Conservation (phyloP, 2,113 vertebrate genomes). For the Copsychus sechellarum region DNA sequence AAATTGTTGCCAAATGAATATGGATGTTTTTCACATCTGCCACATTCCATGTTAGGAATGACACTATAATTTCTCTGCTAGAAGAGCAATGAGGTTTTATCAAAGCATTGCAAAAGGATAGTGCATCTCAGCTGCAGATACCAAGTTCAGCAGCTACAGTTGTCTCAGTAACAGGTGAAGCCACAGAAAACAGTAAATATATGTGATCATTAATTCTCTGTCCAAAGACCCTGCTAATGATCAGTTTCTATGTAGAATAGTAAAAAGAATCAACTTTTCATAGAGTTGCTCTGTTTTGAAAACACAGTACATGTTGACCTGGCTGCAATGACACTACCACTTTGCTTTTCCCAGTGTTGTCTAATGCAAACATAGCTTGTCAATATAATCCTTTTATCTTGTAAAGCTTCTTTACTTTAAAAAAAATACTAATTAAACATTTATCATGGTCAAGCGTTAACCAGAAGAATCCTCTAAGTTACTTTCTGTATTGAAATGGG, state of each 20-base stretch:
- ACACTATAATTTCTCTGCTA: not conserved
- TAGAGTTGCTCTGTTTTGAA: not conserved
- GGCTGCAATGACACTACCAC: not conserved
- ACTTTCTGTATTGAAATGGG: not conserved
- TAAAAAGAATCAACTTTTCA: not conserved
- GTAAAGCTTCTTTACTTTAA: not conserved
- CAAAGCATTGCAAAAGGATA: not conserved
- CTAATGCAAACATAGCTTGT: not conserved
- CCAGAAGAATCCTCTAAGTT: not conserved
- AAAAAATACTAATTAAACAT: not conserved
- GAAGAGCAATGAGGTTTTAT: not conserved
- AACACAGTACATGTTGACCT: not conserved
- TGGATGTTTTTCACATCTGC: not conserved
- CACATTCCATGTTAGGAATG: not conserved
- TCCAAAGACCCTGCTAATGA: not conserved
- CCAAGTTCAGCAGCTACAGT: not conserved
- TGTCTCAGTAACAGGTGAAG: not conserved
- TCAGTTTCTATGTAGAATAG: not conserved
- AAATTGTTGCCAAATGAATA: not conserved
- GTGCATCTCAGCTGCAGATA: fast-evolving
- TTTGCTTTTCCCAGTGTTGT: not conserved
- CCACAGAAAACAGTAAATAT: not conserved
- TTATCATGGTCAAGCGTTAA: not conserved
- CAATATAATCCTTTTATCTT: not conserved
- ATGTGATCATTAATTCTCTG: not conserved